A percentile compares a stretch with the other conserved stretches of the same genome.
These are phyloP conservation scores for Blastobasis lacticolella DNA, from an alignment of 2,888 invertebrate genomes.

Conservation along the genomic window DNA sequence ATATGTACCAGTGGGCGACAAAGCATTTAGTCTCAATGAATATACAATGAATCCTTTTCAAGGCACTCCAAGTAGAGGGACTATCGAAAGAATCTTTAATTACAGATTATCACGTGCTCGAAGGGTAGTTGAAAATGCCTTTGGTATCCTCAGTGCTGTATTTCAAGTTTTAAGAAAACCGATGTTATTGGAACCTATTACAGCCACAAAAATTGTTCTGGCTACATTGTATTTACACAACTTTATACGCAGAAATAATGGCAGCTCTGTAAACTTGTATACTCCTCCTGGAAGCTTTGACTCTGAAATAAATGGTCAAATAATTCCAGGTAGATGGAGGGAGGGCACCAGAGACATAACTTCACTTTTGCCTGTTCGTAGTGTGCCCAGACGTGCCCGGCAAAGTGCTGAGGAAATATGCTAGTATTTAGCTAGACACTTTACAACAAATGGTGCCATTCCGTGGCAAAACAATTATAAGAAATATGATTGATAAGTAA, in stretches of 20 bases:
- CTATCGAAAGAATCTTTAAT: conserved; percentile 15
- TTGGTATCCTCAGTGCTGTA: conserved; percentile 12
- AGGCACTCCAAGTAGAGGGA: conserved; percentile 9
- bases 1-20: conserved; percentile 13
- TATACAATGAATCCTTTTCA: conserved; percentile 16
- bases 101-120: conserved; percentile 15
- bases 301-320: not conserved
- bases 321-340: not conserved
- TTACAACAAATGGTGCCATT: not conserved
- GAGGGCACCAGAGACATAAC: not conserved
- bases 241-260: conserved; percentile 10
- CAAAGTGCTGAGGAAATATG: not conserved
- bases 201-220: conserved; percentile 9
- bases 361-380: not conserved
- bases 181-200: conserved; percentile 14
- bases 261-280: conserved; percentile 10
- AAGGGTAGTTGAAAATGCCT: conserved; percentile 16
- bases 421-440: not conserved
- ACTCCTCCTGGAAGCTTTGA: conserved; percentile 9
- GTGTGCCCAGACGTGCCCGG: not conserved
- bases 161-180: conserved; percentile 18
- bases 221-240: conserved; percentile 11
- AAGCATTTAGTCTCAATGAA: conserved; percentile 13
- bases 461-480: not conserved
- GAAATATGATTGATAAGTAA: not conserved